phyloP scores from a whole-genome alignment of 1,140 invertebrate species.

The Holotrichia oblita region DNA sequence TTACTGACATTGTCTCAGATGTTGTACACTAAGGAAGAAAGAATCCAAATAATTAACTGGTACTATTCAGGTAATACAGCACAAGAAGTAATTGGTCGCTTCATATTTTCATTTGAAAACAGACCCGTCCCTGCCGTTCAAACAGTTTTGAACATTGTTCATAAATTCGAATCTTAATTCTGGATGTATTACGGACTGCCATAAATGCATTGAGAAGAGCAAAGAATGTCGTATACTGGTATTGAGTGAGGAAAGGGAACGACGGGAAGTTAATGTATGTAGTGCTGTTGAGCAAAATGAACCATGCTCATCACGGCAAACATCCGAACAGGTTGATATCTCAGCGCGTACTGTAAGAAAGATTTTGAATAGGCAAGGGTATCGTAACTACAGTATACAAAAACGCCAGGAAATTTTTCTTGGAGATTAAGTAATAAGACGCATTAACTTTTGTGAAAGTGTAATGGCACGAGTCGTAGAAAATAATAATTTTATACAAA shows the following conservation, averaged over 20 bases:
- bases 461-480: not conserved
- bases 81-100: too few species aligned
- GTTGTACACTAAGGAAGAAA: too few species aligned
- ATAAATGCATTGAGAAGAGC: not conserved
- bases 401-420: not conserved
- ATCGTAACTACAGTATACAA: too few species aligned
- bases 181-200: not conserved
- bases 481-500: not conserved
- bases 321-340: not conserved
- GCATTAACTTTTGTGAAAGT: not conserved
- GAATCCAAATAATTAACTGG: too few species aligned
- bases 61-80: too few species aligned
- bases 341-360: too few species aligned
- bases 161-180: not conserved
- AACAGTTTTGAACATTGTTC: not conserved
- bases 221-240: not conserved
- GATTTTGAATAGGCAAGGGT: too few species aligned
- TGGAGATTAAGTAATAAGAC: not conserved
- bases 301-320: slow-evolving; percentile 6
- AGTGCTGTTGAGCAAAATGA: not conserved
- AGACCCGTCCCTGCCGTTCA: not conserved
- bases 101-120: not conserved
- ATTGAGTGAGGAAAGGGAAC: not conserved
- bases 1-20: too few species aligned
- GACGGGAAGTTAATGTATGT: not conserved